Evolutionary conservation across 2,888 invertebrate species (phyloP).

Genomic region (Dendrolimus houi): DNA sequence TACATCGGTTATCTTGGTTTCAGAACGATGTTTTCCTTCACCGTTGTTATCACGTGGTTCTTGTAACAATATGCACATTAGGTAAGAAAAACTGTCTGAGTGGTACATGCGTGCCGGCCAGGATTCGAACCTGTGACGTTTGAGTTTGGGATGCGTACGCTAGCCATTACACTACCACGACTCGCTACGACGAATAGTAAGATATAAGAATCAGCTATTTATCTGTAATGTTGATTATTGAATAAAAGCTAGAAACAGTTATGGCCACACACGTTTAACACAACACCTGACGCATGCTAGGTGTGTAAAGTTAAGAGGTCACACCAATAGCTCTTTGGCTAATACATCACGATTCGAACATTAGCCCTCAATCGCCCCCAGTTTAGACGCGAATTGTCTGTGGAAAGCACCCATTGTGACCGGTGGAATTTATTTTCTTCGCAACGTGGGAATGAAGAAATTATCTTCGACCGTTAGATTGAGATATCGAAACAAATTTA

Average conservation of each 20-base stretch:
- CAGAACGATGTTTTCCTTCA: no score
- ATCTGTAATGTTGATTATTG: no score
- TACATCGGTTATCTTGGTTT: no score
- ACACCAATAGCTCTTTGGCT: conserved; percentile 46
- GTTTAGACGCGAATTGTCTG: conserved; percentile 53
- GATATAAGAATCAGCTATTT: no score
- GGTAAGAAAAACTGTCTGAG: no score
- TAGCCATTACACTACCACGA: no score
- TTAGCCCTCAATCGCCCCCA: conserved; percentile 53
- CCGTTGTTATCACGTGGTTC: no score
- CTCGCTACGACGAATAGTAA: no score
- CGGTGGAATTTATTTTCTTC: conserved; percentile 57
- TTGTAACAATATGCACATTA: no score
- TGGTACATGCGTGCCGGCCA: no score
- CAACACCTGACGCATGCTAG: conserved; percentile 18
- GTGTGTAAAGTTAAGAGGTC: conserved; percentile 42
- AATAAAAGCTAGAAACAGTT: not conserved
- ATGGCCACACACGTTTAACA: not conserved
- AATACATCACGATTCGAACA: conserved; percentile 59
- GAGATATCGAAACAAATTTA: conserved; percentile 46
- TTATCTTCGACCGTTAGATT: conserved; percentile 45
- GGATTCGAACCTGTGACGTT: no score
- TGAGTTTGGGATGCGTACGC: no score
- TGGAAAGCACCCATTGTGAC: conserved; percentile 59
- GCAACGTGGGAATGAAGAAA: conserved; percentile 58